phyloP scores from a whole-genome alignment of 1,140 invertebrate genomes.

The Diorhabda carinulata region DNA sequence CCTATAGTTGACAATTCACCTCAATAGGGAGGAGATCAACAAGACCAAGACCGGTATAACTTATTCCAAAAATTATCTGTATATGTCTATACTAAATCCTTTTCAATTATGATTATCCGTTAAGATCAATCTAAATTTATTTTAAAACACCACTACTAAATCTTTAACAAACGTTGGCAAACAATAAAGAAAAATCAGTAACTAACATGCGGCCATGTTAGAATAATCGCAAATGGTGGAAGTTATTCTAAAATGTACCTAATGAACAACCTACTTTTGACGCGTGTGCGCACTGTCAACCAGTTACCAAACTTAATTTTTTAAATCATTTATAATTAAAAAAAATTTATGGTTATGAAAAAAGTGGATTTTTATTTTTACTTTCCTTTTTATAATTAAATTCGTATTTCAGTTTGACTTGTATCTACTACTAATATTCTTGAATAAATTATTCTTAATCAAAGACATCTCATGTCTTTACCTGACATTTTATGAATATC shows the following conservation, averaged over 20 bases:
- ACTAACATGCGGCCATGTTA: slow-evolving; percentile 50
- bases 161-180: slow-evolving; percentile 49
- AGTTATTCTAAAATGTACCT: neutral
- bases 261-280: neutral
- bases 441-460: no score
- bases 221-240: slow-evolving; percentile 32
- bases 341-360: no score
- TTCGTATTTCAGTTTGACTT: no score
- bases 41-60: slow-evolving; percentile 19
- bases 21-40: slow-evolving; percentile 23
- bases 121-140: slow-evolving; percentile 19
- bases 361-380: no score
- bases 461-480: no score
- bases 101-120: neutral
- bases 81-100: neutral
- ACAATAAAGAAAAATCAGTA: slow-evolving; percentile 49
- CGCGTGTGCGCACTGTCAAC: no score
- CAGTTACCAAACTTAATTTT: no score
- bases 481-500: no score
- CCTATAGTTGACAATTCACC: slow-evolving; percentile 17
- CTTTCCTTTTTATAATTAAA: no score
- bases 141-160: slow-evolving; percentile 48
- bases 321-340: no score
- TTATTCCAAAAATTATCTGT: slow-evolving; percentile 12
- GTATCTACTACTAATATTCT: no score